Base-by-base conservation (phyloP, 2,113 vertebrate species). In the Neolamprologus cancellatus region DNA sequence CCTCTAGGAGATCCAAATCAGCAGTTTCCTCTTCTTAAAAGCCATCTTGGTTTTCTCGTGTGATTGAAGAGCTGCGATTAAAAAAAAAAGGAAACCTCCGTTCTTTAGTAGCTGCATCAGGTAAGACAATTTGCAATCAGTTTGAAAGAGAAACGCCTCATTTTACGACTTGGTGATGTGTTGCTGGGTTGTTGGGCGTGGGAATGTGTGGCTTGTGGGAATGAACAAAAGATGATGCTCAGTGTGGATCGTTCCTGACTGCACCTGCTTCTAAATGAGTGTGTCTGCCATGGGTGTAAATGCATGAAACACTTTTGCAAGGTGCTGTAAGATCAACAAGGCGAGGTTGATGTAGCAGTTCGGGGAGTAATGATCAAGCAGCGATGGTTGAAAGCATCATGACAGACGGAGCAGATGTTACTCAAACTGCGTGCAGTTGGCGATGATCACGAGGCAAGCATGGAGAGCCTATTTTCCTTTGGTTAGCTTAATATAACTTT, bases 101-200 rank as follows among this genome's bases (percentile, higher is more conserved):
- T 5, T 54, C 74, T 25, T 82, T 84, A 57, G 88, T 87, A 52
- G 87, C 83, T 52, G 25, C 53, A n/a, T 54, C 94, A 96, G 95
- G 95, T 96, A 94, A 88, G 93, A 86, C 52, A 8, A 79, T 89
- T 85, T 79, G 4, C 18, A 81, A 50, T 82, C 69, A 44, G 79
- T 91, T 76, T 64, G 10, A 39, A 10, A 1, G 1, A 74, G 55
- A 44, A 53, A 54, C 55, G 79, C 46, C 83, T n/a, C 41, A 32
- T 86, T 82, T 55, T 44, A 12, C 11, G 28, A 85, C 83, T 81
- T 55, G 3, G 34, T 74, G 32, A 39, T 57, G 55, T 46, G 89
- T 61, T 81, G 86, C 52, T 39, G 79, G 79, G n/a, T 36, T 32
- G n/a, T 25, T 12, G 10, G 25, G 41, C 39, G 55, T 30, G 7